Base-by-base conservation (phyloP, 1,140 invertebrate species). In the Camponotus vicinus region DNA sequence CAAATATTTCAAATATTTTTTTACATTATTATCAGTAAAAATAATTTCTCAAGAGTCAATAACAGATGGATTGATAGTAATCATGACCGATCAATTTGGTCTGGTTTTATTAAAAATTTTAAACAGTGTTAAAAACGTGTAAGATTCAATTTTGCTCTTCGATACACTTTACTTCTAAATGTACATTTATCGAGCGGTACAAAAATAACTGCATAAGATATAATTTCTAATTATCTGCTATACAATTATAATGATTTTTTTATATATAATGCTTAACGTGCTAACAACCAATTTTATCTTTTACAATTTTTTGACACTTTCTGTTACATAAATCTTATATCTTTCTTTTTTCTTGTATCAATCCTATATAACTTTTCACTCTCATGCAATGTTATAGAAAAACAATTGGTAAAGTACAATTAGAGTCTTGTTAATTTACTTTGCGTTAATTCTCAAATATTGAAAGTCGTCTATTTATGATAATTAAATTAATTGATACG, bases 71-170 rank as follows among this genome's bases (percentile, higher is more conserved):
- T 21, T 75, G 32, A 5, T 40, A 57, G 55, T 73, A 77, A 37
- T 55, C 21, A 59, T 13, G 13, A 8, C 3, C 7, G 4, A 3
- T 69, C 7, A 15, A 32, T 42, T 49, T 4, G 11, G 1, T 15
- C 11, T 52, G 18, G 6, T 15, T 67, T 79, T 79, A 67, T 79
- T 79, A 9, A 67, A 8, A 77, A n/a, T 7, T 67, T 55, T 76
- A 37, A 18, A 78, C 15, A 78, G 21, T 45, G 34, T 37, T 42
- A n/a, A 45, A 64, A 9, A 40, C 27, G 27, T 61, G 9, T n/a
- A n/a, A 63, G 40, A 37, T 63, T 1, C 15, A 52, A 52, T 52
- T 52, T 52, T 18, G 49, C 49, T 18, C 8, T 69, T 21, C 9
- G 32, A 13, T 2, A 27, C 18, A 37, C 18, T 52, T 52, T 52